Evolutionary conservation across 2,797 vertebrate species (phyloP), one percentile per base, ranked within the genome.

Genomic region (Zenarchopterus dispar): DNA sequence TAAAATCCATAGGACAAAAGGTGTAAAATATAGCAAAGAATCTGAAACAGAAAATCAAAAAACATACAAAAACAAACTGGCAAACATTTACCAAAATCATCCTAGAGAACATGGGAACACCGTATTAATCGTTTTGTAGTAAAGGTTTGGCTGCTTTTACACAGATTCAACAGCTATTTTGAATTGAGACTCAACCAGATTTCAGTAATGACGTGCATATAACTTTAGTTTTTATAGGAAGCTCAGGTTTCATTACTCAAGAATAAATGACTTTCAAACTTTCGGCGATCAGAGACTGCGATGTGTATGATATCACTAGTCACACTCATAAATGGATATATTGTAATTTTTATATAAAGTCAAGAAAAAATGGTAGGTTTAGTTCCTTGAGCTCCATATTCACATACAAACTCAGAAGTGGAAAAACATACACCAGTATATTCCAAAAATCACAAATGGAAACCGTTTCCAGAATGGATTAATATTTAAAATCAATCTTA

Each of bases 1-100:
- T 87, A 87, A 90, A 90, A 87, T 73, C 28, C 52, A 73, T 23
- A 42, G 75, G 31, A 13, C 9, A 10, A 36, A 13, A 10, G 33
- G 33, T 7, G 26, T 1, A 57, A 59, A 23, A 21, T 21, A 46
- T 46, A 46, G 44, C 19, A 46, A 46, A 46, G 18, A n/a, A 22
- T 10, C 13, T 22, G 11, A 21, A 45, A 22, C 19, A 22, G n/a
- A 22, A 46, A 22, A 4, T 6, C 6, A 46, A 4, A 18, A 11
- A 46, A 19, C 19, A 45, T 19, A 19, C 11, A 45, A 45, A 45
- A 15, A 10, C 17, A n/a, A 18, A 43, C 42, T 15, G 5, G 18
- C 17, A 43, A 43, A 43, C 17, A 18, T 17, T 18, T 18, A 9
- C 19, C 8, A 18, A 45, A 45, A 45, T n/a, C 19, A 19, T 45